Evolutionary conservation across 2,113 vertebrate species (phyloP).

Genomic region (Oreocharis arfaki): DNA sequence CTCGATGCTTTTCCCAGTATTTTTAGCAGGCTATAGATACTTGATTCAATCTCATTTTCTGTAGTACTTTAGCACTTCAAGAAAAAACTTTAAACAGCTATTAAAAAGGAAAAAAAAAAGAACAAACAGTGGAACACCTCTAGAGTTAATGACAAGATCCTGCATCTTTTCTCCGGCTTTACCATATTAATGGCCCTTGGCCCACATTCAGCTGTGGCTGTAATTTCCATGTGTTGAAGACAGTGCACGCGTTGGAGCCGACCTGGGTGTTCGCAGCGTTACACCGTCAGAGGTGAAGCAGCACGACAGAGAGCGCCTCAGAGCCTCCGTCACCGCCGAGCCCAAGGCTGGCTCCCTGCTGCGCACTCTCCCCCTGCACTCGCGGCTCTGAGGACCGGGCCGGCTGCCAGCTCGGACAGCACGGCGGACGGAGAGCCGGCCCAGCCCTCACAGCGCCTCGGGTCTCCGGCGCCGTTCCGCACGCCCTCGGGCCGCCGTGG

Average conservation of each 20-base stretch:
- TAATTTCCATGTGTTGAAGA: not conserved
- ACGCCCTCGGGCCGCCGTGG: no score
- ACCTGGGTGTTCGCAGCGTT: not conserved
- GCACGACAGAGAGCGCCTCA: not conserved
- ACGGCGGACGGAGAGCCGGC: not conserved
- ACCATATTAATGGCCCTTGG: no score
- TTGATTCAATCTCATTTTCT: not conserved
- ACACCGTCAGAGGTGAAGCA: accelerated
- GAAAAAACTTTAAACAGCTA: not conserved
- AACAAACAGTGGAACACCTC: not conserved
- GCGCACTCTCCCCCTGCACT: accelerated
- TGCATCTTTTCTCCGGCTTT: no score
- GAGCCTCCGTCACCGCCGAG: accelerated
- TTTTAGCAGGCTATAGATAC: not conserved
- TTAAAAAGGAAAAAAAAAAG: not conserved
- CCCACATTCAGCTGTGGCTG: no score
- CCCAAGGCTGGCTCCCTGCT: accelerated
- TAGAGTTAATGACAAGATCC: not conserved
- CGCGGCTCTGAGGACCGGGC: accelerated
- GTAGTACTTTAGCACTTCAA: not conserved
- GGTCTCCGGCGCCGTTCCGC: not conserved
- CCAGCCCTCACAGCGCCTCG: not conserved
- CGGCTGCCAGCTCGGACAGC: not conserved
- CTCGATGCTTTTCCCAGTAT: not conserved
- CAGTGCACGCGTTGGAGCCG: accelerated